Percentiles rank a stretch among this genome's conserved stretches.
phyloP scores from a whole-genome alignment of 1,140 invertebrate genomes.

The Oncopodura yosiiana region DNA sequence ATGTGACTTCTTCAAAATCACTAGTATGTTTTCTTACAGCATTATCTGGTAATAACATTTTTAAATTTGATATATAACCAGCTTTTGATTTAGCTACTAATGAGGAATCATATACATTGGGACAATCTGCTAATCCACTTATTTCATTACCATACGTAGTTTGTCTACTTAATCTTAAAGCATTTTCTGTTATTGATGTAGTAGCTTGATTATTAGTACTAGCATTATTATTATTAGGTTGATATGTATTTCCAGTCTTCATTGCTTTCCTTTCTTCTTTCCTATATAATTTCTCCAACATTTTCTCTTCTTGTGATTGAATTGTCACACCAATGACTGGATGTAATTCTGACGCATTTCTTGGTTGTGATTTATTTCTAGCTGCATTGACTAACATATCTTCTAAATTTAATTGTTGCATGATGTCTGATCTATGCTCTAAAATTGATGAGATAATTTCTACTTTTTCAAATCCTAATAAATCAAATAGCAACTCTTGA shows the following conservation, averaged over 20 bases:
- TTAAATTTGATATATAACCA: slow-evolving; percentile 68
- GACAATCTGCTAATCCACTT: slow-evolving; percentile 59
- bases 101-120: slow-evolving; percentile 73
- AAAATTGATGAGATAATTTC: slow-evolving; percentile 71
- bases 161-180: too few species aligned
- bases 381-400: slow-evolving; percentile 21
- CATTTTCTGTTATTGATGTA: too few species aligned
- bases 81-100: slow-evolving; percentile 53
- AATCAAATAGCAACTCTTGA: slow-evolving; percentile 71
- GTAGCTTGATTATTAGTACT: background rate
- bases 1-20: slow-evolving; percentile 75
- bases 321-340: slow-evolving; percentile 42
- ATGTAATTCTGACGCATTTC: slow-evolving; percentile 21
- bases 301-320: slow-evolving; percentile 72
- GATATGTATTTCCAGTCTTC: slow-evolving; percentile 45
- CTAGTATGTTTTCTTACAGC: slow-evolving; percentile 58
- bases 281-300: slow-evolving; percentile 65
- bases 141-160: too few species aligned
- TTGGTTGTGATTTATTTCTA: slow-evolving; percentile 19
- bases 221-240: background rate
- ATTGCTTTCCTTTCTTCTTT: slow-evolving; percentile 77
- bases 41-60: slow-evolving; percentile 68
- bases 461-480: slow-evolving; percentile 77
- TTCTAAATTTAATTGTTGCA: slow-evolving; percentile 15
- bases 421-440: slow-evolving; percentile 48